phyloP scores from a whole-genome alignment of 2,888 invertebrate genomes.

The Ennomos erosarius region DNA sequence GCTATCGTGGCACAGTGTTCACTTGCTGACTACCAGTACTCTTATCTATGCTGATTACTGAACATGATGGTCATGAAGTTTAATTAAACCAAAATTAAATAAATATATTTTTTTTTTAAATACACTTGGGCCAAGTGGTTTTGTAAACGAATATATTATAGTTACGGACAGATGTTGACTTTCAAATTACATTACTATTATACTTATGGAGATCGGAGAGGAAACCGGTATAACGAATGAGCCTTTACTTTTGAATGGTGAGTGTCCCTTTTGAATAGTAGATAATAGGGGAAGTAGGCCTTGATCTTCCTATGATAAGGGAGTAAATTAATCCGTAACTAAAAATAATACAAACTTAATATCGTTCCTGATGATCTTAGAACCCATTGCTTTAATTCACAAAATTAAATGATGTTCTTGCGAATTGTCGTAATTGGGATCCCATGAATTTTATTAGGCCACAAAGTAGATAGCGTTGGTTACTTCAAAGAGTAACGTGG shows the following conservation, averaged over 20 bases:
- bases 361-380: neutral
- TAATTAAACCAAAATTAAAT: too few relatives aligned
- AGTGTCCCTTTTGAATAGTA: slow-evolving; percentile 4
- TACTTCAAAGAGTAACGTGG: too few relatives aligned
- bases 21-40: too few relatives aligned
- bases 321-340: slow-evolving; percentile 6
- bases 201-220: neutral
- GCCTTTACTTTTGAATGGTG: slow-evolving; percentile 1
- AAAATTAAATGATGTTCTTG: too few relatives aligned
- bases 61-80: too few relatives aligned
- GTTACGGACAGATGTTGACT: slow-evolving; percentile 2
- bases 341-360: neutral
- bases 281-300: neutral
- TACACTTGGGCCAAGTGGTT: neutral
- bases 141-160: neutral
- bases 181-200: neutral
- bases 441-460: too few relatives aligned
- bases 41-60: too few relatives aligned
- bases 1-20: too few relatives aligned
- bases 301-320: neutral
- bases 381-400: too few relatives aligned
- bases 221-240: slow-evolving; percentile 5
- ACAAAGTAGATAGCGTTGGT: too few relatives aligned
- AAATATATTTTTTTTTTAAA: too few relatives aligned
- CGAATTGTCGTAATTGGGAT: too few relatives aligned